Evolutionary conservation across 2,113 vertebrate genomes (phyloP), one percentile per base, ranked within the genome.

Genomic region (Danionella cerebrum): DNA sequence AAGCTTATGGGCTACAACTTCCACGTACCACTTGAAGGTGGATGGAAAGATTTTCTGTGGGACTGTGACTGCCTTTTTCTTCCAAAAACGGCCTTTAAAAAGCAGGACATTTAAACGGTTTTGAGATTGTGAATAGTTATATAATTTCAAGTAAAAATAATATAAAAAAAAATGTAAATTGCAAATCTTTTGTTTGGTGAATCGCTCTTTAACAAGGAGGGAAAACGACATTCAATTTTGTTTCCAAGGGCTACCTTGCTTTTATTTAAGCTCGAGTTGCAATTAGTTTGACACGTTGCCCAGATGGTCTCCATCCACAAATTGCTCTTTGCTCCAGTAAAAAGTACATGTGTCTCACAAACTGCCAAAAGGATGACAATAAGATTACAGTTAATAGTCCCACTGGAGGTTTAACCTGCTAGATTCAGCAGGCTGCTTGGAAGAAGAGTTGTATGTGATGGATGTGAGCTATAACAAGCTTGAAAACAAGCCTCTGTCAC

Each of bases 311-410:
- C 21, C 7, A 58, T 39, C 21, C 55, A 58, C 55, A 58, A 41
- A 58, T 27, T 58, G 35, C 13, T 24, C 13, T 14, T 13, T 39
- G 54, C 35, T 39, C 36, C 8, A 21, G 36, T 27, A 41, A 16
- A 39, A 24, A n/a, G 36, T 9, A 0, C 54, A 58, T 41, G 13
- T 11, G 21, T 41, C 54, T 41, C 13, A 42, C 55, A 59, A 41
- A 59, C 55, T 41, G 55, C 22, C 36, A 18, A 59, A 58, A 58
- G 27, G n/a, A 59, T 10, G 21, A 25, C 22, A 27, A 59, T 42
- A 22, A 41, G 36, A 58, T 42, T 59, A 59, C n/a, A 59, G 24
- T 42, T 12, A 59, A 42, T 42, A 59, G 36, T 59, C 36, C 36
- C 55, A 42, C n/a, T n/a, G n/a, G n/a, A 42, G 55, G n/a, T 27